Base-by-base conservation (phyloP, 2,113 vertebrate species). In the Rhombomys opimus region DNA sequence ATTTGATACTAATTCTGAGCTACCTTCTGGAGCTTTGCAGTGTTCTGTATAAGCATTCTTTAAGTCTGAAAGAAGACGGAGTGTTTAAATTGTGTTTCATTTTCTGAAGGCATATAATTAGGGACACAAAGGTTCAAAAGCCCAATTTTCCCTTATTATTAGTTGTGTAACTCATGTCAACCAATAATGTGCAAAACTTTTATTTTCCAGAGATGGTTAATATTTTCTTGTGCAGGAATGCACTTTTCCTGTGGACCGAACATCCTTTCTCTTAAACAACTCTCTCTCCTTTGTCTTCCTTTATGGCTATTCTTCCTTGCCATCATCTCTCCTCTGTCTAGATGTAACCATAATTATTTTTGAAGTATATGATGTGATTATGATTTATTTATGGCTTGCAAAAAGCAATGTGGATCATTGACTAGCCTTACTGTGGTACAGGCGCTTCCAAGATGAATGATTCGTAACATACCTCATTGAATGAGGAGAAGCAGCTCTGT, bases 51-150 rank as follows among this genome's bases (percentile, higher is more conserved):
- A 81, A 93, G 23, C 32, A 82, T 1, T 67, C 23, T 46, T 27
- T 86, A 95, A 61, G 78, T 94, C 32, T 93, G 7, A 35, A 89
- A 76, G 38, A 73, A 80, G 72, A 89, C 68, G 46, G 38, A 2
- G 15, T 96, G 46, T 68, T 95, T 63, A 87, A 91, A 85, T 76
- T 86, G 41, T 61, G 50, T 89, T 89, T 93, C 15, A 81, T 81
- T 96, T 6, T 35, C 67, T 87, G 61, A 72, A 87, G 76, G 75
- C 3, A 73, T 91, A 38, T 92, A 87, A 70, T 85, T 46, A 72
- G 30, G 23, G 63, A 93, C 30, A 72, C 54, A 22, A 5, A 1
- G 52, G 50, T 94, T 90, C 52, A 81, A 57, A 72, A 82, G 12
- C 41, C 50, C 3, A 63, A 0, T 68, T 68, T 50, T 30, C 30